Evolutionary conservation across 2,888 invertebrate genomes (phyloP), one percentile per base, ranked within the genome.

Genomic region (Lysandra coridon): DNA sequence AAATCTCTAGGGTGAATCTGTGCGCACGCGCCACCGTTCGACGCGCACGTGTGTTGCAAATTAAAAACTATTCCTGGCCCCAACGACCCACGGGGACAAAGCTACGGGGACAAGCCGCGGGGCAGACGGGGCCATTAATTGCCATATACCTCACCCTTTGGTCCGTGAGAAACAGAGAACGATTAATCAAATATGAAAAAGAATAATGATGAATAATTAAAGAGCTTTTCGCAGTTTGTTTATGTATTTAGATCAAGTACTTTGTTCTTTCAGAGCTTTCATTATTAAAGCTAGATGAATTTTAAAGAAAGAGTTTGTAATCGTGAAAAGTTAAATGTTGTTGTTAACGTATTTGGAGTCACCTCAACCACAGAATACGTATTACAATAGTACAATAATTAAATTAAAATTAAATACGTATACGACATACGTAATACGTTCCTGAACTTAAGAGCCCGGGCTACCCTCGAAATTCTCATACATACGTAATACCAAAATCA

Each of bases 41-140:
- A 80, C 85, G 85, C 85, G 92, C 93, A 92, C 93, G 93, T 92
- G 93, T 87, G 85, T 82, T 84, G 88, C 89, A 90, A 94, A 93
- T 92, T 92, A 91, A 92, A 93, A 92, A 90, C 90, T 90, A 90
- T 91, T 91, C 87, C 53, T 76, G 76, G 76, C 69, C 69, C 69
- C 69, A 69, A 37, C 12, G 69, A 37, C 69, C 69, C 69, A 37
- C 69, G 33, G 69, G 69, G 69, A 69, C 69, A 69, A 64, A 69
- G 69, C 69, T 69, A 76, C 85, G 85, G 80, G 79, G 69, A 85
- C 82, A 84, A 83, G 85, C 84, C 80, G 80, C 82, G 84, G 83
- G 85, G 84, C 80, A 81, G 81, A 86, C 85, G 86, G 86, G 87
- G 88, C 88, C 91, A 91, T 92, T 92, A 91, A 91, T 92, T 89